These are phyloP conservation scores for Thereva nobilitata DNA, from an alignment of 2,888 invertebrate species.

Conservation along the genomic window DNA sequence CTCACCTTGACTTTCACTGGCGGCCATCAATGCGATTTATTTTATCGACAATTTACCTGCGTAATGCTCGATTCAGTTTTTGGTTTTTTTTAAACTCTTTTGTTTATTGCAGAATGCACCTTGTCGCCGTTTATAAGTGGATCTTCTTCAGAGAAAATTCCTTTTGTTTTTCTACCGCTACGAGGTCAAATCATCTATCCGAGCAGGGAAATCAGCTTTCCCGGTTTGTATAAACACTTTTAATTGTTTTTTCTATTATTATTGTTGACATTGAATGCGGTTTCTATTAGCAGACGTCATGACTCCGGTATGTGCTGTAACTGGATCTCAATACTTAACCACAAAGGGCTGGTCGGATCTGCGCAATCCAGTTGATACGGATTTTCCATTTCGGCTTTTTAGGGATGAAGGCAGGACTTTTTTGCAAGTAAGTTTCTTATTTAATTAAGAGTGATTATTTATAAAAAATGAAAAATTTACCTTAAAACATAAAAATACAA, in stretches of 20 bases:
- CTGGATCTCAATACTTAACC: conserved; percentile 80
- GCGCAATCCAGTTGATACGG: conserved; percentile 74
- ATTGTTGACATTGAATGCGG: conserved; percentile 59
- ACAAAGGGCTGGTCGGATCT: conserved; percentile 79
- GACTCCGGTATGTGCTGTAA: conserved; percentile 83
- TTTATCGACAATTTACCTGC: conserved; percentile 21
- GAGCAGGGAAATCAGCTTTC: conserved; percentile 81
- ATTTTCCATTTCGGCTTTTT: conserved; percentile 80
- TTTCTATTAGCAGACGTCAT: conserved; percentile 65
- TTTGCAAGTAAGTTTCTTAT: conserved; percentile 66
- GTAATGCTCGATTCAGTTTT: conserved; percentile 12
- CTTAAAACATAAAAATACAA: too few species aligned
- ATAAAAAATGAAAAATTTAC: too few species aligned
- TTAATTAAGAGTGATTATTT: too few species aligned
- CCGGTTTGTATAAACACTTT: conserved; percentile 58
- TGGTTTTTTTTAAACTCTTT: conserved; percentile 19
- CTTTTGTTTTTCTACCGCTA: conserved; percentile 82
- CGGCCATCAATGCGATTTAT: conserved; percentile 24
- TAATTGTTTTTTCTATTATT: conserved; percentile 38
- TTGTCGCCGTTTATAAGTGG: conserved; percentile 78
- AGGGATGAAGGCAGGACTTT: conserved; percentile 81
- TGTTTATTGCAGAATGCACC: conserved; percentile 70
- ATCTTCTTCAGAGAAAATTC: conserved; percentile 75
- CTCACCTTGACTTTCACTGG: conserved; percentile 28
- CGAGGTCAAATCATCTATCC: conserved; percentile 88